Evolutionary conservation across 2,113 vertebrate species (phyloP), one percentile per base, ranked within the genome.

Genomic region (Microcebus griseorufus): DNA sequence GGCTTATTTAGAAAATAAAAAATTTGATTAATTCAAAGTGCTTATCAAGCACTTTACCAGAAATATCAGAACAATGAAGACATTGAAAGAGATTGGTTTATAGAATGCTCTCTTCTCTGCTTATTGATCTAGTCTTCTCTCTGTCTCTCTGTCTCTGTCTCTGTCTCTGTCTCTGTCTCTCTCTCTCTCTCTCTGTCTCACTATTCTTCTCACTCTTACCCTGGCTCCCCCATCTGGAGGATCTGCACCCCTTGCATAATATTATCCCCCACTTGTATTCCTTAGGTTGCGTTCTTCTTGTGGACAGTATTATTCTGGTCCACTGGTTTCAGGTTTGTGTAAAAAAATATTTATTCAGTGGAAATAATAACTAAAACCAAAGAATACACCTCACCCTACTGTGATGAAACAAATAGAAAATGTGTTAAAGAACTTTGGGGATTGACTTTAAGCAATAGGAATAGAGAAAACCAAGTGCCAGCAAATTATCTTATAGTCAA

Each of bases 1-100:
- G 34, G 45, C 2, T 80, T 53, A 69, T 92, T 6, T 78, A 70
- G 65, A 96, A 58, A 96, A 2, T 5, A 6, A 93, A 97, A 97
- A 96, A 81, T 95, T 76, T 88, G 53, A 42, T 97, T 92, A 94
- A n/a, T 97, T 96, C 18, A n/a, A 60, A 83, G 60, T 93, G 13
- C 5, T 90, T 97, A 94, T 90, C 0, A 1, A 97, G 45, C 58
- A 89, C 95, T 98, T 97, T 90, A 97, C 96, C 91, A 97, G 85
- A 90, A 96, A 95, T 37, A 94, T 96, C 97, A 97, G 90, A 98
- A 98, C 12, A 75, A 84, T 58, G 96, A 95, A 92, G 62, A 94
- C 82, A 91, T 83, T 93, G 86, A 97, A 90, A 51, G 75, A 87
- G 88, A 81, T 5, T 96, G 75, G 95, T 88, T 98, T 78, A 97